Evolutionary conservation across 53 echinoderm and acorn worm species (phyloP), one percentile per base, ranked within the genome.

Genomic region (Arbacia lixula): DNA sequence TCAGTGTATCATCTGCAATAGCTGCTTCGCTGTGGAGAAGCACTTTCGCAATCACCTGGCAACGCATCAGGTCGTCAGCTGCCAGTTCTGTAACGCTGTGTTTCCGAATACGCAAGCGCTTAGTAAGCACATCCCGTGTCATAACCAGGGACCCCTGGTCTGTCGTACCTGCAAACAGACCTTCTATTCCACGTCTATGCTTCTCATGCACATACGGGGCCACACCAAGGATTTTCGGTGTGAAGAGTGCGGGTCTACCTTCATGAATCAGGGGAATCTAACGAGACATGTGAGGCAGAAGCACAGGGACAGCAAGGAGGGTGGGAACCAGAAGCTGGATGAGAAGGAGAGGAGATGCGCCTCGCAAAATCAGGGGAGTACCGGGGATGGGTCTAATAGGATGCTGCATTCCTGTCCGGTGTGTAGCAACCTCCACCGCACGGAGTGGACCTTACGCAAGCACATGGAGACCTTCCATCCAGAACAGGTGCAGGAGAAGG

Each of bases 81-180:
- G 79, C 40, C 79, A 60, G 79, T 57, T 78, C 41, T 78, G 79
- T 19, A 19, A 27, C 39, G 41, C 14, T 17, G 42, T 39, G 27
- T 78, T 78, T n/a, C 31, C 79, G 12, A 60, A 25, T 28, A 41
- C 29, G 4, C 12, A 60, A 12, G 79, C 58, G 1, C 60, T 78
- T 3, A 37, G 41, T 12, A 78, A 60, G 60, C 79, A 78, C 41
- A 40, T 78, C 17, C 79, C 79, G 1, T 25, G 24, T 39, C 79
- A 78, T 25, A 78, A 55, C 16, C 24, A 27, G 9, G 79, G 79
- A 39, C 79, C 79, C 3, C 42, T 78, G 60, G 26, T 60, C 12
- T 78, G 79, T 29, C n/a, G 16, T 5, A 78, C 79, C 1, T 78
- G 79, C 29, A 28, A 38, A 16, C 79, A 78, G 41, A 78, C 60